A percentile compares a stretch with the other conserved stretches of the same genome.
These are phyloP conservation scores for Psittacula derbiana DNA, from an alignment of 2,797 vertebrate species.

Conservation along the genomic window DNA sequence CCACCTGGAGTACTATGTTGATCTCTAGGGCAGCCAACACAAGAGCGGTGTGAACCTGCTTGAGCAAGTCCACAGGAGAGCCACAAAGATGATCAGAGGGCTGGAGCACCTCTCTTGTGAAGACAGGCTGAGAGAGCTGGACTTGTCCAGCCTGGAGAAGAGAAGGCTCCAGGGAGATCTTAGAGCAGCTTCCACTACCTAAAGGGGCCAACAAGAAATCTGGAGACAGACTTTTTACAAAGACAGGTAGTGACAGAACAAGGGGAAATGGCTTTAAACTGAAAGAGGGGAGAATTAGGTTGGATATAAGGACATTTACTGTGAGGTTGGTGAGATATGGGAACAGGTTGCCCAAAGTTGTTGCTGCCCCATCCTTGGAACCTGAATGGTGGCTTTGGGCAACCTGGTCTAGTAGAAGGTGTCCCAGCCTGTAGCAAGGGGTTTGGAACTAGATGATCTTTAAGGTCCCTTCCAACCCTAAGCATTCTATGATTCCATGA, in stretches of 20 bases:
- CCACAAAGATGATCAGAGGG: neutral
- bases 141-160: neutral
- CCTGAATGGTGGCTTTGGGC: neutral
- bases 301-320: neutral
- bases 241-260: neutral
- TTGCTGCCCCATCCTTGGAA: neutral
- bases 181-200: neutral
- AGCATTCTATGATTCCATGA: neutral
- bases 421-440: neutral
- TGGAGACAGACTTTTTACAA: neutral
- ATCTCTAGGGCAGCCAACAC: neutral
- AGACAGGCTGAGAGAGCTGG: neutral
- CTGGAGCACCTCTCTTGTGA: neutral
- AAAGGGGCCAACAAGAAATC: neutral
- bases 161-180: neutral
- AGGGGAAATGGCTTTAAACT: neutral
- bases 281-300: neutral
- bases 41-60: neutral
- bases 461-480: neutral
- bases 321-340: neutral
- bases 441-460: neutral
- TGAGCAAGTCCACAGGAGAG: neutral
- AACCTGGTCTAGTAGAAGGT: neutral
- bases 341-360: neutral
- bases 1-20: neutral